These are phyloP conservation scores for Parambassis ranga DNA, from an alignment of 2,797 vertebrate species.

Conservation along the genomic window DNA sequence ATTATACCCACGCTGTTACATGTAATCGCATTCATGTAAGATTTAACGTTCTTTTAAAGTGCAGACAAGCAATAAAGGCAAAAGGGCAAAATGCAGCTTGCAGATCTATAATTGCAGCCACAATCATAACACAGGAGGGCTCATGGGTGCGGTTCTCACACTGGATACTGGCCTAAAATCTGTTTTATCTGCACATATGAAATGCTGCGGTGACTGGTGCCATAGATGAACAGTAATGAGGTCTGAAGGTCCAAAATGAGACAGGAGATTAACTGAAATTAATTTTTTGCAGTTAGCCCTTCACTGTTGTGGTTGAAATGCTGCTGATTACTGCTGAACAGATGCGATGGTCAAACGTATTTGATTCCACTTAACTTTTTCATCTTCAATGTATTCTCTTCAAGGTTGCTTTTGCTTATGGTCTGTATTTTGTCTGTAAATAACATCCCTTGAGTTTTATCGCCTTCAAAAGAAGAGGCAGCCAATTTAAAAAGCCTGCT, in stretches of 20 bases:
- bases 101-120: constrained; percentile 6
- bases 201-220: background rate
- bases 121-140: background rate
- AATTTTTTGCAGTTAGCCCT: background rate
- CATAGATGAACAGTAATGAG: background rate
- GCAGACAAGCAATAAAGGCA: constrained; percentile 54
- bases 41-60: constrained; percentile 57
- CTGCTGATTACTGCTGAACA: background rate
- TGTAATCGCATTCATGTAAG: constrained; percentile 54
- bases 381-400: background rate
- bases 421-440: background rate
- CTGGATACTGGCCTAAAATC: background rate
- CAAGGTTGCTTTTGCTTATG: constrained; percentile 8
- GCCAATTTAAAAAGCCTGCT: constrained; percentile 25
- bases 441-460: constrained; percentile 7
- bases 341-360: background rate
- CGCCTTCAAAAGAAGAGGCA: constrained; percentile 7
- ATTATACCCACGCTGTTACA: constrained; percentile 52
- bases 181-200: background rate
- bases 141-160: background rate
- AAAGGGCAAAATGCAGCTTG: constrained; percentile 47
- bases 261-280: background rate
- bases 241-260: constrained; percentile 2
- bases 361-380: background rate
- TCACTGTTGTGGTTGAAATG: background rate